phyloP scores from a whole-genome alignment of 2,113 vertebrate genomes.

The Atlantisia rogersi region DNA sequence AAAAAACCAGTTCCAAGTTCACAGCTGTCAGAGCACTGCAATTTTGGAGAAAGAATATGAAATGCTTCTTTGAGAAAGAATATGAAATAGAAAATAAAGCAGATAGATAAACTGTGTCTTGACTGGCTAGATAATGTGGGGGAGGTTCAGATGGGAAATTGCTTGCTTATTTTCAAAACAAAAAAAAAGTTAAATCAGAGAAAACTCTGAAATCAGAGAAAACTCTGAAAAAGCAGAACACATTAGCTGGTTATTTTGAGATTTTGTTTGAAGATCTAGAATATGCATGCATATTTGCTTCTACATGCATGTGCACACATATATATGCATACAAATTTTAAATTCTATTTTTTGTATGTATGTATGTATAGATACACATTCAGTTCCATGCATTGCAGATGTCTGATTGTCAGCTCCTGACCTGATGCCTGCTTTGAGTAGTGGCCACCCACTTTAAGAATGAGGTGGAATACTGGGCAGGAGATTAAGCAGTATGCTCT shows the following conservation, averaged over 20 bases:
- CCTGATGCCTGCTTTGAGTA: background rate
- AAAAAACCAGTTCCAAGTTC: background rate
- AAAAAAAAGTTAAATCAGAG: background rate
- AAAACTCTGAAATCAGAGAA: background rate
- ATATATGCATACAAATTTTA: background rate
- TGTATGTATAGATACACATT: background rate
- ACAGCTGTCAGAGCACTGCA: background rate
- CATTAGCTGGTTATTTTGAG: background rate
- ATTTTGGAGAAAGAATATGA: background rate
- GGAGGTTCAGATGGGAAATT: background rate
- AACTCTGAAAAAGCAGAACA: background rate
- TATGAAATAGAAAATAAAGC: background rate
- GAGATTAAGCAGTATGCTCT: background rate
- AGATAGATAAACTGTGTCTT: background rate
- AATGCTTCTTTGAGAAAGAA: background rate
- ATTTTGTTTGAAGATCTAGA: background rate
- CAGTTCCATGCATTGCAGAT: background rate
- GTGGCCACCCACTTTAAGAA: background rate
- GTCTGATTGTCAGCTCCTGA: background rate
- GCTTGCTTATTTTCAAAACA: background rate
- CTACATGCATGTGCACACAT: background rate
- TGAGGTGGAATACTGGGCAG: background rate
- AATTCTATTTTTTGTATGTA: accelerated
- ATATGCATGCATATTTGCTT: background rate
- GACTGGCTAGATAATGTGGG: background rate